These are phyloP conservation scores for Lucinisca nassula DNA, from an alignment of 2,888 invertebrate species.

Conservation along the genomic window DNA sequence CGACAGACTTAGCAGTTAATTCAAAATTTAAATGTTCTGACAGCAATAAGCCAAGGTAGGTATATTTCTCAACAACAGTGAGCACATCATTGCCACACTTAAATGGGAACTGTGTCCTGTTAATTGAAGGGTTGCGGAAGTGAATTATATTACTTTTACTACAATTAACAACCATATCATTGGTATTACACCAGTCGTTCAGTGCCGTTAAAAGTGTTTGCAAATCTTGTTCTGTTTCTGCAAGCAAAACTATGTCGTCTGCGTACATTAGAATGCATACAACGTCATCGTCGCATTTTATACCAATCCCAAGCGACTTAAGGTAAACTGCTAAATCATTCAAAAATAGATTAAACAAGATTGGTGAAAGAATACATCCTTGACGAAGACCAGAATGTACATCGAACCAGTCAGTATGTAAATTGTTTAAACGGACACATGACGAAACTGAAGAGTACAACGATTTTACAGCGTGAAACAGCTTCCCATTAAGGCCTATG, in stretches of 20 bases:
- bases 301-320: not conserved
- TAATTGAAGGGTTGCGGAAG: too few species aligned
- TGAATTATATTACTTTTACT: not conserved
- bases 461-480: not conserved
- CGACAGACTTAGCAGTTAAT: too few species aligned
- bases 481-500: not conserved
- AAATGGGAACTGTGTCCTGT: too few species aligned
- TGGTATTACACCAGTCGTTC: not conserved
- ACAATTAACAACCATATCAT: not conserved
- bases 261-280: not conserved
- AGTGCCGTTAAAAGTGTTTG: not conserved
- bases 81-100: too few species aligned
- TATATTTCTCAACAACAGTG: too few species aligned
- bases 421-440: not conserved
- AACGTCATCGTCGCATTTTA: not conserved
- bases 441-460: not conserved
- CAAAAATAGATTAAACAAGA: slow-evolving; percentile 7
- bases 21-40: too few species aligned
- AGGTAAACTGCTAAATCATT: slow-evolving; percentile 5
- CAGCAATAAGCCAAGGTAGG: too few species aligned
- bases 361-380: slow-evolving; percentile 1
- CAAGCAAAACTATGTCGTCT: not conserved
- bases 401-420: slow-evolving; percentile 15
- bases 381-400: slow-evolving; percentile 1
- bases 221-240: not conserved